Conservation (phyloP, 37 sponge, comb jelly and placozoan genomes). For the Axinella damicornis region DNA sequence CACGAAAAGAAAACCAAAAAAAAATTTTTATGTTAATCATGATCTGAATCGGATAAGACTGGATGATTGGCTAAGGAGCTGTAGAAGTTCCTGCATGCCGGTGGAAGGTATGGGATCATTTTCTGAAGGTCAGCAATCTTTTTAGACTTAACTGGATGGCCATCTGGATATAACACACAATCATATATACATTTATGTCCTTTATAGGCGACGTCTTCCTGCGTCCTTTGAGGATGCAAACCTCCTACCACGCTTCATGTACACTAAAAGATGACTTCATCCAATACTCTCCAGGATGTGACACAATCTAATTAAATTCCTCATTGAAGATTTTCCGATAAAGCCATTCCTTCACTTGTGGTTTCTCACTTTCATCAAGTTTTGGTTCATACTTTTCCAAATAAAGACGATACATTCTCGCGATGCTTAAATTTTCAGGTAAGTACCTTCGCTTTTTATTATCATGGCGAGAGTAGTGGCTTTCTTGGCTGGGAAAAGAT, state of each 20-base stretch:
- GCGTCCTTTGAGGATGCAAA: constrained; percentile 52
- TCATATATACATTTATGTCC: constrained; percentile 4
- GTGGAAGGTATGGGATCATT: constrained; percentile 57
- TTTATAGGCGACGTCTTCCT: constrained; percentile 30
- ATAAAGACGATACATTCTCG: no score
- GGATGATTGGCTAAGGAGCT: constrained; percentile 7
- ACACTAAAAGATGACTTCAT: constrained; percentile 26
- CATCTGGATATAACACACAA: constrained; percentile 29
- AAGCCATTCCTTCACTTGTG: constrained; percentile 42
- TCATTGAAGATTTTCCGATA: no score
- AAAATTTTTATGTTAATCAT: not conserved
- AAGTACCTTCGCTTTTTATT: constrained; percentile 36
- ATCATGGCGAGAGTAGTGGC: constrained; percentile 35
- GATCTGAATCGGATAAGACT: not conserved
- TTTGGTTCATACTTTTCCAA: constrained; percentile 53
- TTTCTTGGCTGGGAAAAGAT: constrained; percentile 59
- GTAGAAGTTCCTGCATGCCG: constrained; percentile 7
- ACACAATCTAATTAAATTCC: constrained; percentile 11
- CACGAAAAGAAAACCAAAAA: no score
- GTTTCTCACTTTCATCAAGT: no score
- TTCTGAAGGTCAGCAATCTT: constrained; percentile 43
- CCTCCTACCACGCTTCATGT: constrained; percentile 38
- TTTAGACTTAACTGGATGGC: constrained; percentile 56
- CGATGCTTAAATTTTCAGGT: constrained; percentile 16
- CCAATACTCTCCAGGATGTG: constrained; percentile 64